Percentiles rank a stretch among this genome's conserved stretches.
These are phyloP conservation scores for Cephonodes hylas DNA, from an alignment of 2,888 invertebrate species.

Conservation along the genomic window DNA sequence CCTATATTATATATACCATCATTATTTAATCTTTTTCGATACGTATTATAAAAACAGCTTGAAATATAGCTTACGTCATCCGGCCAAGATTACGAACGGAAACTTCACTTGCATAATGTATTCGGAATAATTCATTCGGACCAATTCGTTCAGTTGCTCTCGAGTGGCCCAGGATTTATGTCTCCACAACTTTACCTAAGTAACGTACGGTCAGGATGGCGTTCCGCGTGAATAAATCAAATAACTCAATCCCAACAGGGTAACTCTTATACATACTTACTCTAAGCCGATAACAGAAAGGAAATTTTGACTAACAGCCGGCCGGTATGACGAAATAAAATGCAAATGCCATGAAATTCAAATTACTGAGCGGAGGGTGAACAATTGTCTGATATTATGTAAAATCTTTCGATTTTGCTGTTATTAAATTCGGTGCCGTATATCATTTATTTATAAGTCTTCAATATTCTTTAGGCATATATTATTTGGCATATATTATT, in stretches of 20 bases:
- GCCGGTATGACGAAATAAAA: background rate
- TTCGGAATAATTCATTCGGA: constrained; percentile 59
- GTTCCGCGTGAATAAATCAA: constrained; percentile 57
- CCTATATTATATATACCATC: too few relatives aligned
- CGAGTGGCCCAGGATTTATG: constrained; percentile 64
- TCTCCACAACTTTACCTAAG: constrained; percentile 59
- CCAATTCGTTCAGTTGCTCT: constrained; percentile 53
- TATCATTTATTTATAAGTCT: background rate
- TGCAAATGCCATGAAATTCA: background rate
- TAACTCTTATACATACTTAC: constrained; percentile 15
- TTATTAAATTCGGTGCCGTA: background rate
- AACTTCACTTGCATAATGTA: constrained; percentile 46
- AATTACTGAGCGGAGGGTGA: background rate
- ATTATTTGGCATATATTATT: too few relatives aligned
- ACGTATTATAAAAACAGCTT: constrained; percentile 20
- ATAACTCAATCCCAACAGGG: constrained; percentile 31
- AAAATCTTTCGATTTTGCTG: background rate
- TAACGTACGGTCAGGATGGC: constrained; percentile 53
- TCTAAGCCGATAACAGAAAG: background rate
- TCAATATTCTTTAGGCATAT: background rate
- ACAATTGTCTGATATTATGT: background rate
- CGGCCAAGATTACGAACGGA: constrained; percentile 32
- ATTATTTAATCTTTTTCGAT: background rate
- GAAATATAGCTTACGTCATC: constrained; percentile 34
- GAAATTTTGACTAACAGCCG: constrained; percentile 12